Evolutionary conservation across 2,888 invertebrate species (phyloP), one percentile per base, ranked within the genome.

Genomic region (Xylota segnis): DNA sequence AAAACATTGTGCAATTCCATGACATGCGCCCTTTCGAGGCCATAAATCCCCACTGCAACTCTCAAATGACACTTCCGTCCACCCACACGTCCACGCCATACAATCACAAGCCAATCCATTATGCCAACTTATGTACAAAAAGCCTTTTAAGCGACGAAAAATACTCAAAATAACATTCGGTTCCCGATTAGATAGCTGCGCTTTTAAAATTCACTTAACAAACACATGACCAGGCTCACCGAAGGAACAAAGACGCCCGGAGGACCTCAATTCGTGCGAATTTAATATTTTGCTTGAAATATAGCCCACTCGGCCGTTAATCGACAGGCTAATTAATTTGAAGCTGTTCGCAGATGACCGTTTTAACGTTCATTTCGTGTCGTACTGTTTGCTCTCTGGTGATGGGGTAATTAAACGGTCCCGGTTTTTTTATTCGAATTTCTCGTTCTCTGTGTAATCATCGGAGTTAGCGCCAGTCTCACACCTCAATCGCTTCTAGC

Each of bases 191-290:
- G 86, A 86, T 86, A 86, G 63, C 56, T 54, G 82, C 61, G 86
- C 86, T 86, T 86, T 86, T 86, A 86, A 86, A 77, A 82, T 77
- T 86, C 86, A 86, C 86, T 86, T 86, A 82, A 77, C 82, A 7
- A 68, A 61, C 54, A 37, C 66, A 56, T 34, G 47, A 58, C 56
- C 77, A 77, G 37, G 9, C 16, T 50, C 40, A 4, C n/a, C 27
- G 23, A 27, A 40, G 32, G 23, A 45, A 52, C 70, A 75, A 83
- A 65, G 77, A 37, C 72, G 54, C 59, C 54, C n/a, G 4, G 34
- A 14, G 16, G 29, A 52, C 47, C 29, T 18, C 52, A 43, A 40
- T 52, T 63, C 61, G 47, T 74, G 68, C 81, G 50, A 71, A 77
- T 68, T 81, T 50, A 82, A 86, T 86, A 76, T 86, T 86, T 63